Conservation (phyloP, 2,797 vertebrate genomes). For the Sebastes dallii region DNA sequence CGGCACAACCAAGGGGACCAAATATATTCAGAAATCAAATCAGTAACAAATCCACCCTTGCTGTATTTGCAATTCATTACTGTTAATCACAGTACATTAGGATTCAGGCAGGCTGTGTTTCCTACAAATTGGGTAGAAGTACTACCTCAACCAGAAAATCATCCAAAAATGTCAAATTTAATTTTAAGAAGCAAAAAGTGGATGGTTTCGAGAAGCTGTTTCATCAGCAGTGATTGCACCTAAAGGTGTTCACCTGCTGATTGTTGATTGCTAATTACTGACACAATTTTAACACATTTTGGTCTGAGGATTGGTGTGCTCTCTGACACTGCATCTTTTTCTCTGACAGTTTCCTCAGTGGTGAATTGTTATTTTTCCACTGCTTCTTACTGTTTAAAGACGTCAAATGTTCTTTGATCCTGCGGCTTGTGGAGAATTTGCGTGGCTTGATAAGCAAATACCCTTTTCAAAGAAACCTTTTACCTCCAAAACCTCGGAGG, state of each 20-base stretch:
- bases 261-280: slow-evolving; percentile 46
- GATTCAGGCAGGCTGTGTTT: slow-evolving; percentile 2
- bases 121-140: neutral
- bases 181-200: neutral
- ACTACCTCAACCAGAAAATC: neutral
- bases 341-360: neutral
- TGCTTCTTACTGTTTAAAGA: neutral
- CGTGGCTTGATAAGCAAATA: neutral
- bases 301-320: neutral
- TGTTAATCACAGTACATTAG: neutral
- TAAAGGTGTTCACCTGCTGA: slow-evolving; percentile 24
- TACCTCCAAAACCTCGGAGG: neutral
- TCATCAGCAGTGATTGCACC: slow-evolving; percentile 7
- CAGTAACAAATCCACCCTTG: neutral
- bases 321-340: neutral
- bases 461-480: slow-evolving; percentile 5
- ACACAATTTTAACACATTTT: slow-evolving; percentile 7
- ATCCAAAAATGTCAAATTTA: neutral
- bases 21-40: slow-evolving; percentile 19
- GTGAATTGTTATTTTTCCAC: neutral
- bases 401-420: neutral
- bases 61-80: slow-evolving; percentile 8
- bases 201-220: neutral
- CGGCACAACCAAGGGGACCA: neutral
- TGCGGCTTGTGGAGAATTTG: neutral